Percentiles rank a stretch among this genome's conserved stretches.
Conservation (phyloP, 2,888 invertebrate genomes). For the Andrena camellia region DNA sequence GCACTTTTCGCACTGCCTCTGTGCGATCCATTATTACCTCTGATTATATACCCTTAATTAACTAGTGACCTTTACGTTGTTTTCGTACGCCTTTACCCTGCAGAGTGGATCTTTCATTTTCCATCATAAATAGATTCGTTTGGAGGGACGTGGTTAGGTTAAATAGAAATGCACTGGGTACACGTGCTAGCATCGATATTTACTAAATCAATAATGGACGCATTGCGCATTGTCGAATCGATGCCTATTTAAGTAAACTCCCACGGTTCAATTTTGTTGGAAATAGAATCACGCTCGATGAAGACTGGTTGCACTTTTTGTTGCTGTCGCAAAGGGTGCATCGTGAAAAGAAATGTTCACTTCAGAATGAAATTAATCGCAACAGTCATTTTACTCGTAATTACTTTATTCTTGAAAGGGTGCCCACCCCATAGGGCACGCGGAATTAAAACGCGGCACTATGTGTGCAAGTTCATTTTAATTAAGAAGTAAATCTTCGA, state of each 20-base stretch:
- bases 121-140: too few relatives aligned
- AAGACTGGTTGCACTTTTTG: neutral
- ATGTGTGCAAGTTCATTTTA: too few relatives aligned
- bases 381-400: neutral
- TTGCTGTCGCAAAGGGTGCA: neutral
- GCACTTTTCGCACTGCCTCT: neutral
- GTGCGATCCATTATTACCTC: neutral
- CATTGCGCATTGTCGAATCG: neutral
- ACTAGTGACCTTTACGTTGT: too few relatives aligned
- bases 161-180: neutral
- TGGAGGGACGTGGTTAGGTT: neutral
- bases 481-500: neutral
- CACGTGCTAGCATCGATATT: neutral
- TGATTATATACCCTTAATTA: too few relatives aligned
- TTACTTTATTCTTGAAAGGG: neutral
- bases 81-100: too few relatives aligned
- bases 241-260: neutral
- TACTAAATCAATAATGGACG: conserved; percentile 20
- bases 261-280: neutral
- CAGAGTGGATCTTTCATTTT: too few relatives aligned
- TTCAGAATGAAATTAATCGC: neutral
- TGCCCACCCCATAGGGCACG: neutral
- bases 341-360: neutral
- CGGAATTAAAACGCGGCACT: neutral
- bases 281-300: neutral